Conservation (phyloP, 2,113 vertebrate species). For the Erpornis zantholeuca region DNA sequence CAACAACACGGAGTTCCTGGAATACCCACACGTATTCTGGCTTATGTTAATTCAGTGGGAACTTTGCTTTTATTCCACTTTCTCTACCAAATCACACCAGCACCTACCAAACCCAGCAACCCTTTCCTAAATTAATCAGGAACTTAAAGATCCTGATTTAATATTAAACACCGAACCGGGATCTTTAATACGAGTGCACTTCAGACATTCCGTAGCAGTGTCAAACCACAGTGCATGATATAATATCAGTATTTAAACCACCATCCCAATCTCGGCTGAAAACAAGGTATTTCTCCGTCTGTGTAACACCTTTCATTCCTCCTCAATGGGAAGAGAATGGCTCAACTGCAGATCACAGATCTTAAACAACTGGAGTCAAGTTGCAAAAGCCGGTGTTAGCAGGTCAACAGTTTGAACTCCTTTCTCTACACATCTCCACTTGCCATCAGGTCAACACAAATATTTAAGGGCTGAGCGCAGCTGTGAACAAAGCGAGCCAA, state of each 20-base stretch:
- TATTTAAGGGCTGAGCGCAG: conserved; percentile 1
- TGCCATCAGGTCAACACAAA: conserved; percentile 39
- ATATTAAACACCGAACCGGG: background rate
- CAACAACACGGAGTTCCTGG: background rate
- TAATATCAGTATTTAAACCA: background rate
- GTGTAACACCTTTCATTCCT: background rate
- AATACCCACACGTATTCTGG: fast-evolving
- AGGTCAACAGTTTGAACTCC: conserved; percentile 47
- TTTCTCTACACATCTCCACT: conserved; percentile 41
- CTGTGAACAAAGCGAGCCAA: conserved; percentile 19
- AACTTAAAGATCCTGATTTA: no score
- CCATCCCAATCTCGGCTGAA: background rate
- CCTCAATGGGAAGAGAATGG: conserved; percentile 10
- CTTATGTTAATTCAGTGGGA: background rate
- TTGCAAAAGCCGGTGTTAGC: conserved; percentile 13
- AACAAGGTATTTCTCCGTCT: background rate
- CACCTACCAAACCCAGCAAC: background rate
- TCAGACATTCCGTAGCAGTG: background rate
- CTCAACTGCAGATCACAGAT: conserved; percentile 23
- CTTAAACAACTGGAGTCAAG: conserved; percentile 23
- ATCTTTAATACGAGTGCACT: background rate
- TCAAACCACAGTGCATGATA: background rate
- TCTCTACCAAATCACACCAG: background rate
- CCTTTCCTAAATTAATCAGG: background rate
- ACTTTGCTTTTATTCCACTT: background rate